phyloP scores from a whole-genome alignment of 2,888 invertebrate species.

The Amiota communis region DNA sequence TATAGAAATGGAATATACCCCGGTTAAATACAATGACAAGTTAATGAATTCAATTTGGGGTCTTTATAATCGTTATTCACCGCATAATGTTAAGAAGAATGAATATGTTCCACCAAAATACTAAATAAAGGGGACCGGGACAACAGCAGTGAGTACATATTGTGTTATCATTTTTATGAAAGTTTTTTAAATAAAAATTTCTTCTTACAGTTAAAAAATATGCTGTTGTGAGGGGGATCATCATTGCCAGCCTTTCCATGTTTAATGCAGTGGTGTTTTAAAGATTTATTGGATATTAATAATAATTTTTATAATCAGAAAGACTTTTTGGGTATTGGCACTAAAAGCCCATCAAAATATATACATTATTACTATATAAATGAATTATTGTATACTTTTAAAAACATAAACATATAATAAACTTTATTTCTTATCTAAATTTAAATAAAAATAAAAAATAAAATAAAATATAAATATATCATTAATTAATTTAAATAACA shows the following conservation, averaged over 20 bases:
- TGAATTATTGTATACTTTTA: not conserved
- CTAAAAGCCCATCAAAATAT: no score
- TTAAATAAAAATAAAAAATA: not conserved
- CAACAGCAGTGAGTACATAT: constrained; percentile 62
- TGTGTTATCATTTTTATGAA: no score
- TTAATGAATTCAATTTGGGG: constrained; percentile 95
- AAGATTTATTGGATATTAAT: no score
- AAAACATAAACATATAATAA: not conserved
- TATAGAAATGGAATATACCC: constrained; percentile 79
- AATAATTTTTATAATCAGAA: no score
- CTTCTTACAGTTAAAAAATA: constrained; percentile 44
- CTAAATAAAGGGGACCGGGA: constrained; percentile 37
- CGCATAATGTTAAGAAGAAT: constrained; percentile 88
- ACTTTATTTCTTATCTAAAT: constrained; percentile 6
- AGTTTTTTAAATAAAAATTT: not conserved
- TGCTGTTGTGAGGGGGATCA: constrained; percentile 58
- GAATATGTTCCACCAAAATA: constrained; percentile 56
- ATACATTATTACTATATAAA: not conserved
- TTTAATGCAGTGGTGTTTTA: not conserved
- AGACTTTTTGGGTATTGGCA: no score
- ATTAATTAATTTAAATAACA: constrained; percentile 84
- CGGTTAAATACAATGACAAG: constrained; percentile 87
- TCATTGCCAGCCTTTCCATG: constrained; percentile 48
- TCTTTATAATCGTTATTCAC: constrained; percentile 90
- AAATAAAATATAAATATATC: constrained; percentile 58